Evolutionary conservation across 2,113 vertebrate species (phyloP), one percentile per base, ranked within the genome.

Genomic region (Hepsetus odoe): DNA sequence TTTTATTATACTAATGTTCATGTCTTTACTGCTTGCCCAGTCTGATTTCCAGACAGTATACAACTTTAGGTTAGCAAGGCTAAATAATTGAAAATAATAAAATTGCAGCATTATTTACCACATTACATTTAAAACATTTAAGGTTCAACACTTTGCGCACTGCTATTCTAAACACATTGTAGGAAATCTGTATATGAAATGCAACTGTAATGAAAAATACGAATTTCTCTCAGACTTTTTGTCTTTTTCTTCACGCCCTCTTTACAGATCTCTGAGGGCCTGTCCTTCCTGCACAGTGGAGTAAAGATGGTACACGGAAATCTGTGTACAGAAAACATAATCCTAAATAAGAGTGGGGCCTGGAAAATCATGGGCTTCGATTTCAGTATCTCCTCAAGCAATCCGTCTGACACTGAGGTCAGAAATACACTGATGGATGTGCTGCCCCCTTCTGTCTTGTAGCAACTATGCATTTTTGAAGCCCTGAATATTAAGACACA

Each of bases 311-410:
- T 99, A 74, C 98, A 99, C 84, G 95, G 97, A 56, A 99, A 99
- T 89, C 87, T 99, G 86, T 95, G 94, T 86, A 91, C 89, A 75
- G 96, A 98, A 90, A 99, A 99, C 87, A 93, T 99, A 86, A 98
- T 99, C 89, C 91, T 99, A 80, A 99, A 99, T 91, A 99, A 98
- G 88, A 99, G 95, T 51, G 98, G 97, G 77, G 93, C 96, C 16
- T 99, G 98, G 98, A 99, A 99, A 92, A 99, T 99, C 86, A 99
- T 97, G 96, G 98, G 98, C 64, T 99, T 99, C 85, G 98, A 99
- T 91, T 99, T 98, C 90, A 97, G 94, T 87, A 95, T 97, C 85
- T 96, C 96, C 6, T 95, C 97, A 20, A 90, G 82, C 77, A 98
- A 99, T 91, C 94, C 96, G 8, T 95, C 96, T 5, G 96, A 99